Evolutionary conservation across 2,888 invertebrate species (phyloP).

Genomic region (Masnerella sp.): DNA sequence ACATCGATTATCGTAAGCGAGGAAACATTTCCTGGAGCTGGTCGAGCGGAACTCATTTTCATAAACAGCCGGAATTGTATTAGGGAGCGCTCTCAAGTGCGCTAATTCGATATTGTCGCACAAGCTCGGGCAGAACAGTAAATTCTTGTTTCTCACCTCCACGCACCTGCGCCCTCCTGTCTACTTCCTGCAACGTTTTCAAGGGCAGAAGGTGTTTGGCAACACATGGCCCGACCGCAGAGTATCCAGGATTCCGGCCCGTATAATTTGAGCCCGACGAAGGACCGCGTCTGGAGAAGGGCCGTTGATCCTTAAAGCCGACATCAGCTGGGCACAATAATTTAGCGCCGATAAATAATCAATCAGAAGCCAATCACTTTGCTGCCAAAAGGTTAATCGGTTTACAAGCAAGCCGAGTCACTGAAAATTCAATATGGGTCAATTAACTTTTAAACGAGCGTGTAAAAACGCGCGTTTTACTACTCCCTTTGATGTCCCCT

Average conservation of each 20-base stretch:
- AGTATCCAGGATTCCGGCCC: conserved; percentile 38
- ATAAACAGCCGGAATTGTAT: not conserved
- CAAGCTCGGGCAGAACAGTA: conserved; percentile 30
- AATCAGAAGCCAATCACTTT: conserved; percentile 40
- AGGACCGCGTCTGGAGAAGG: conserved; percentile 36
- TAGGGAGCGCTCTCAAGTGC: conserved; percentile 10
- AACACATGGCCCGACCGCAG: conserved; percentile 59
- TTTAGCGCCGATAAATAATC: conserved; percentile 58
- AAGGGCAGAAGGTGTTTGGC: conserved; percentile 60
- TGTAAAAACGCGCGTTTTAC: conserved; percentile 29
- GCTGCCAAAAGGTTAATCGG: conserved; percentile 35
- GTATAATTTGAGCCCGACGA: conserved; percentile 50
- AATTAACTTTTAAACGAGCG: conserved; percentile 42
- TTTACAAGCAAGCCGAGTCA: conserved; percentile 15
- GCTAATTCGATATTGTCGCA: conserved; percentile 40
- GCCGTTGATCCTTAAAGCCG: conserved; percentile 24
- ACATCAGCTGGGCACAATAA: conserved; percentile 45
- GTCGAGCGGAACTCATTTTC: conserved; percentile 13
- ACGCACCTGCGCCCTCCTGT: conserved; percentile 58
- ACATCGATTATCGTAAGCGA: not conserved
- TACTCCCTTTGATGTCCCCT: not conserved
- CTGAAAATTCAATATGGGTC: conserved; percentile 34
- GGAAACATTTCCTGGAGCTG: not conserved
- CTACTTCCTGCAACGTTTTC: conserved; percentile 59
- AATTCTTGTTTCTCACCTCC: conserved; percentile 58